Evolutionary conservation across 1,140 invertebrate genomes (phyloP).

Genomic region (Amyelois transitella): DNA sequence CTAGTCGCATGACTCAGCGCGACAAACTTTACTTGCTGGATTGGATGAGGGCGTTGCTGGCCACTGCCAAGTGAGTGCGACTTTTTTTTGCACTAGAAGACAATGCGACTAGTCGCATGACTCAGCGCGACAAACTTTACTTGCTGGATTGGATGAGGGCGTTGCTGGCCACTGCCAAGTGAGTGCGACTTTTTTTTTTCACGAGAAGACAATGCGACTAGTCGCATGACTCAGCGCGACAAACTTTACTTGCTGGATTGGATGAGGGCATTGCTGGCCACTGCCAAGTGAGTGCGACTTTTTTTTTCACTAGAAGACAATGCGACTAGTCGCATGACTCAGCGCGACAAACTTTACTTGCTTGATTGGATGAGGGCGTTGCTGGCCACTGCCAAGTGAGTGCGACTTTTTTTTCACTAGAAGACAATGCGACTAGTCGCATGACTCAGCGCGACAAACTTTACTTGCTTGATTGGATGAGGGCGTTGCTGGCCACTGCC

Average conservation of each 20-base stretch:
- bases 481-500: slow-evolving; percentile 84
- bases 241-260: no score
- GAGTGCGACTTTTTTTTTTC: no score
- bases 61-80: slow-evolving; percentile 84
- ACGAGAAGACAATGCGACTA: no score
- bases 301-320: no score
- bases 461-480: slow-evolving; percentile 81
- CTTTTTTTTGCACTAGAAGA: no score
- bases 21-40: slow-evolving; percentile 68
- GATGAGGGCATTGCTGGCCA: no score
- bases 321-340: slow-evolving; percentile 79
- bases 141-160: no score
- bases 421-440: not conserved
- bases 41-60: slow-evolving; percentile 85
- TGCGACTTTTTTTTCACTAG: no score
- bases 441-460: slow-evolving; percentile 14
- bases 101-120: not conserved
- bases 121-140: no score
- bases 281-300: no score
- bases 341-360: slow-evolving; percentile 20
- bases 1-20: not conserved
- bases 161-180: no score
- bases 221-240: no score
- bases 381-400: slow-evolving; percentile 86
- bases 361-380: slow-evolving; percentile 87